A percentile compares a stretch with the other conserved stretches of the same genome.
These are phyloP conservation scores for Chlorodrepanis virens DNA, from an alignment of 2,113 vertebrate genomes.

Conservation along the genomic window DNA sequence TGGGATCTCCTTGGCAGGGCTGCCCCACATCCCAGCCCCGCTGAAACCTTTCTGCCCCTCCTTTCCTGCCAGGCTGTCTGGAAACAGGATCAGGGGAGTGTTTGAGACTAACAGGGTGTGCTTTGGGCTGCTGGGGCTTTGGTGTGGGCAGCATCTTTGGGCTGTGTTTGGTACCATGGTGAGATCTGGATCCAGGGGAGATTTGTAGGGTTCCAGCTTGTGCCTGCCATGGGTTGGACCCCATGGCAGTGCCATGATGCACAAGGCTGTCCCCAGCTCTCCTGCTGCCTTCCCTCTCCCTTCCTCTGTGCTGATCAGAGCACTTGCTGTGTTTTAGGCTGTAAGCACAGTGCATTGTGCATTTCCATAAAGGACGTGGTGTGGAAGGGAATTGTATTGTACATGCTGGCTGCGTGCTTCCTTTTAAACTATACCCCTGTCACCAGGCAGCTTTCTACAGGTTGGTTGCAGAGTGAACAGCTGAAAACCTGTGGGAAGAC, in stretches of 20 bases:
- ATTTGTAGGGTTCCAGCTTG: background rate
- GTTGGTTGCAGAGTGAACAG: slow-evolving; percentile 67
- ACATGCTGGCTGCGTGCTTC: slow-evolving; percentile 47
- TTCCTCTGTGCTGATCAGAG: background rate
- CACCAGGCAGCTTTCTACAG: slow-evolving; percentile 66
- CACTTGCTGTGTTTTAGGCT: slow-evolving; percentile 22
- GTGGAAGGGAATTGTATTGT: slow-evolving; percentile 46
- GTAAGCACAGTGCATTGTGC: background rate
- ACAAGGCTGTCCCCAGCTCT: background rate
- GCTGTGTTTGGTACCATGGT: rapidly evolving
- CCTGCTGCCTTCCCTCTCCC: background rate
- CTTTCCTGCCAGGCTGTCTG: background rate
- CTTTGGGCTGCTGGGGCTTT: background rate
- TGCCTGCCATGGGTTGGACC: rapidly evolving
- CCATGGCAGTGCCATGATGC: rapidly evolving
- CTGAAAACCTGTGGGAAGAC: slow-evolving; percentile 76
- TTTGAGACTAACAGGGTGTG: rapidly evolving
- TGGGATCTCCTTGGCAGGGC: background rate
- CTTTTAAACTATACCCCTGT: slow-evolving; percentile 69
- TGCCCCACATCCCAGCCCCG: background rate
- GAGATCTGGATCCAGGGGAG: background rate
- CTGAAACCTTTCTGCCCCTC: background rate
- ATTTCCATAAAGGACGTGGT: slow-evolving; percentile 64
- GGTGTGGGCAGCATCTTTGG: background rate
- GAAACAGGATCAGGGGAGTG: rapidly evolving